Evolutionary conservation across 92 coral and sea anemone genomes (phyloP), one percentile per base, ranked within the genome.

Genomic region (Parazoanthus darwini): DNA sequence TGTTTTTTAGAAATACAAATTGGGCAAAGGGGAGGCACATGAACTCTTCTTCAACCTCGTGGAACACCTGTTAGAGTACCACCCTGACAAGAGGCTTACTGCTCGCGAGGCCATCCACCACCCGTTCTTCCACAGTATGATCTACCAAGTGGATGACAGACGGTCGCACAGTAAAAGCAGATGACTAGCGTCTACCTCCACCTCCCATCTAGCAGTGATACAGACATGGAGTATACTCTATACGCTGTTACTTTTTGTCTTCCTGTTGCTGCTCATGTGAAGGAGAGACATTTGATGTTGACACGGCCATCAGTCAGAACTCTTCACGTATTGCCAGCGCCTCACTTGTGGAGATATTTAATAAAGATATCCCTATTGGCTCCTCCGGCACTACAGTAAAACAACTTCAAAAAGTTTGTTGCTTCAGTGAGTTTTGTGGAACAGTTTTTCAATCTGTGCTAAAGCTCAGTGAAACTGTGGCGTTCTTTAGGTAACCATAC

Each of bases 161-260:
- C 94, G 91, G 38, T 96, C 98, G 8, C 96, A 93, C 88, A 95
- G 98, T 86, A 93, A 93, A 86, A 96, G 98, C 79, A 96, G 98
- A 95, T 96, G 95, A 95, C 98, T 90, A 86, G 82, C n/a, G 9
- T 67, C 79, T 1, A 38, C 88, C n/a, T 48, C 26, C n/a, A 11
- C 29, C 25, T 37, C 48, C 25, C 38, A 26, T 13, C 29, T 33
- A 79, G 46, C 59, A 38, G 26, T 29, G 16, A 70, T 50, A 37
- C 82, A 54, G 26, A 79, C 90, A 3, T 80, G 85, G 78, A 88
- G 88, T 73, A 73, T 26, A 29, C 3, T 84, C 78, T 71, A 70
- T 29, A 23, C 71, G 25, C 15, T 84, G 18, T 50, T 84, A 70
- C 67, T 84, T 20, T 8, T 70, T 33, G 9, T 70, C 58, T 33